Evolutionary conservation across 2,797 vertebrate genomes (phyloP).

Genomic region (Emys orbicularis): DNA sequence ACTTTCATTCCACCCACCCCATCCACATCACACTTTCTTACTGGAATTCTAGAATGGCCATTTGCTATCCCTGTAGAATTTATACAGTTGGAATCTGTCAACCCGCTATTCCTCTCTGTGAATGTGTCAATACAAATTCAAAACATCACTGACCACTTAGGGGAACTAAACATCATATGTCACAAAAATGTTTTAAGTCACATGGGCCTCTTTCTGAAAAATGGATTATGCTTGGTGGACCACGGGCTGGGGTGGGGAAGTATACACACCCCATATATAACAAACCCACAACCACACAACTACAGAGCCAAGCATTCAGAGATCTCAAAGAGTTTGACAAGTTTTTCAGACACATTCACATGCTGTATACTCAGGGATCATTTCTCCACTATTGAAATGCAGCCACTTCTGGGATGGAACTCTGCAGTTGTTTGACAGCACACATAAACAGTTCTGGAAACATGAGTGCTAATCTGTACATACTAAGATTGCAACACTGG

Average conservation of each 20-base stretch:
- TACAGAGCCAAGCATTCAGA: not conserved
- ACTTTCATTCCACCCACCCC: accelerated
- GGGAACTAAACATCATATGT: not conserved
- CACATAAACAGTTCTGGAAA: not conserved
- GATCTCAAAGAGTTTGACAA: not conserved
- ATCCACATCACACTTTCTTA: not conserved
- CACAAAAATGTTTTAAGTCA: not conserved
- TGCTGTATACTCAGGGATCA: not conserved
- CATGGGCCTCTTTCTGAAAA: not conserved
- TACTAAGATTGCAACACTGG: accelerated
- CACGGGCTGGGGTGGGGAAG: not conserved
- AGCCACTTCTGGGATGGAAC: not conserved
- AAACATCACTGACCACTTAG: not conserved
- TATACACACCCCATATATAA: not conserved
- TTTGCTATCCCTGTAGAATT: not conserved
- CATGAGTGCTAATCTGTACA: not conserved
- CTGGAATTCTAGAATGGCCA: not conserved
- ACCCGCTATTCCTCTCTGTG: not conserved
- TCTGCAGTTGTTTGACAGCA: not conserved
- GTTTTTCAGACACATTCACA: not conserved
- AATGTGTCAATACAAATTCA: not conserved
- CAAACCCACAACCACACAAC: not conserved
- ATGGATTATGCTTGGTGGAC: no score
- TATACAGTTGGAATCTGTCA: not conserved
- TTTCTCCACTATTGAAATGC: not conserved